A percentile compares a stretch with the other conserved stretches of the same genome.
Conservation (phyloP, 2,888 invertebrate genomes). For the Deilephila porcellus region DNA sequence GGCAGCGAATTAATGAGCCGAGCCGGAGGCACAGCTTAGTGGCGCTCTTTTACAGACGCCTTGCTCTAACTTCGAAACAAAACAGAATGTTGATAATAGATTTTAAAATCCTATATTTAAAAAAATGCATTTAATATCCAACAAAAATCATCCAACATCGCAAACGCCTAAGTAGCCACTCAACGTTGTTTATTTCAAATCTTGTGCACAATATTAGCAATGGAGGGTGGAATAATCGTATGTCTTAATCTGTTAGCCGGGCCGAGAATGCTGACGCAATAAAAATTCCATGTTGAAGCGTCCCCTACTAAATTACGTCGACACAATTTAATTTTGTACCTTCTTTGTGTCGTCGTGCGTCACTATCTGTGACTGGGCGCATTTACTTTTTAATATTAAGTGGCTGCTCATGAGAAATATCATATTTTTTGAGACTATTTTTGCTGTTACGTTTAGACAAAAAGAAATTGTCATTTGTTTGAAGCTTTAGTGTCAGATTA, state of each 20-base stretch:
- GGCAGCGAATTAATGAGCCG: constrained; percentile 3
- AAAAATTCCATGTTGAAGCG: constrained; percentile 64
- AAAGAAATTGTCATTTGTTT: background rate
- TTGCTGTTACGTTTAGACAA: background rate
- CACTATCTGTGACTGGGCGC: constrained; percentile 33
- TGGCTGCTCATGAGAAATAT: background rate
- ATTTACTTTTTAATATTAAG: constrained; percentile 7
- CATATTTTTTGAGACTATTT: background rate
- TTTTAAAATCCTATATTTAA: background rate
- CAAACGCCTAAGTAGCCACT: background rate
- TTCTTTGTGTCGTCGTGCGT: constrained; percentile 42
- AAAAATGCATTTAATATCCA: background rate
- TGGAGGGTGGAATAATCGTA: constrained; percentile 44
- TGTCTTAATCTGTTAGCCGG: constrained; percentile 62
- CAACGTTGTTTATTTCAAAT: constrained; percentile 5
- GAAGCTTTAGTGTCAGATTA: background rate
- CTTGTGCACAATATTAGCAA: background rate
- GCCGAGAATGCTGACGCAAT: constrained; percentile 56
- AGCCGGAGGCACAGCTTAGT: constrained; percentile 6
- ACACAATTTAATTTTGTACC: constrained; percentile 55
- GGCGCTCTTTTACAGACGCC: background rate
- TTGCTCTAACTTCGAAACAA: background rate
- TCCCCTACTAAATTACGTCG: constrained; percentile 59
- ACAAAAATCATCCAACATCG: background rate
- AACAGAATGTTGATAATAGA: background rate